A percentile compares a stretch with the other conserved stretches of the same genome.
phyloP scores from a whole-genome alignment of 2,888 invertebrate species.

The Ptychoptera albimana region DNA sequence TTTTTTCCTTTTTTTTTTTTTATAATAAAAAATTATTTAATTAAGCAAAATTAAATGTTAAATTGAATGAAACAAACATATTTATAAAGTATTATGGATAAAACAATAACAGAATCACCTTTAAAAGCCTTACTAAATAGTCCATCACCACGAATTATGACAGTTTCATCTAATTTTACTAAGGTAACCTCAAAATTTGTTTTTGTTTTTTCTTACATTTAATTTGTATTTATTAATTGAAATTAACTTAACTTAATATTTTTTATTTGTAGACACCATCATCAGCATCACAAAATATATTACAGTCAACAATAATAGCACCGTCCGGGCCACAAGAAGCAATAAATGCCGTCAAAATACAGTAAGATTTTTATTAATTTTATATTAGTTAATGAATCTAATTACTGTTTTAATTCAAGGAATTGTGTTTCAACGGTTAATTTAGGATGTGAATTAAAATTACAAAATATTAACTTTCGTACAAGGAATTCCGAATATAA shows the following conservation, averaged over 20 bases:
- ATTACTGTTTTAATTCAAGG: constrained; percentile 26
- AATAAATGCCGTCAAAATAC: constrained; percentile 42
- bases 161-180: constrained; percentile 17
- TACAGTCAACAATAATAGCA: constrained; percentile 34
- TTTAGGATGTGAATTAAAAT: constrained; percentile 51
- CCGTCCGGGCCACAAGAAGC: constrained; percentile 40
- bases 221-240: neutral
- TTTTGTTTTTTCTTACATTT: neutral
- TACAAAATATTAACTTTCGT: constrained; percentile 58
- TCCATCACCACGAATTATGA: constrained; percentile 21
- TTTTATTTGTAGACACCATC: constrained; percentile 1
- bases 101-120: constrained; percentile 19
- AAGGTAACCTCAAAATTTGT: constrained; percentile 6
- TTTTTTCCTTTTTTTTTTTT: too few species aligned
- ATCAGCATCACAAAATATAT: constrained; percentile 34
- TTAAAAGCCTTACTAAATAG: constrained; percentile 28
- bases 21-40: too few species aligned
- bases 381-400: neutral
- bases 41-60: too few species aligned
- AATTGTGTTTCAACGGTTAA: constrained; percentile 71
- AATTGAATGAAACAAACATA: too few species aligned
- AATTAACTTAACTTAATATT: constrained; percentile 1
- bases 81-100: constrained; percentile 10
- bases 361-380: constrained; percentile 29
- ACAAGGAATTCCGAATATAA: constrained; percentile 74